A percentile compares a stretch with the other conserved stretches of the same genome.
Conservation (phyloP, 2,888 invertebrate species). For the Kuschelorhynchus macadamiae region DNA sequence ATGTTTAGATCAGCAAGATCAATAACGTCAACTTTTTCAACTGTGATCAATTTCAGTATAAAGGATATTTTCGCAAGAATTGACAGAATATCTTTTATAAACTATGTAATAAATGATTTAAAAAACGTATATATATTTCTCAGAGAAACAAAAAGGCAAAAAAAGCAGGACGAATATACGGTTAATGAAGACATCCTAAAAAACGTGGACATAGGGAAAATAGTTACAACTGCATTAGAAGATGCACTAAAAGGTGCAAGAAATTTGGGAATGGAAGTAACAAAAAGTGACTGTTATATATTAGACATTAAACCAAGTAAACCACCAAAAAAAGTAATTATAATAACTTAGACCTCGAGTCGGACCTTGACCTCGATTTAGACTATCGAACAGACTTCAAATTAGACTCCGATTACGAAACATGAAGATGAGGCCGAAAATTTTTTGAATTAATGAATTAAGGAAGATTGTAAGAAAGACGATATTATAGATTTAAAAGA, state of each 20-base stretch:
- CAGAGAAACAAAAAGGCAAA: constrained; percentile 18
- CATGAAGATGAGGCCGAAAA: neutral
- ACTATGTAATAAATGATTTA: constrained; percentile 19
- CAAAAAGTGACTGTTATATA: neutral
- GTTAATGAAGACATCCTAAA: constrained; percentile 2
- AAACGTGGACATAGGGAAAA: constrained; percentile 5
- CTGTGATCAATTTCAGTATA: constrained; percentile 38
- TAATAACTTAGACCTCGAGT: neutral
- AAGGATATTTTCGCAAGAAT: constrained; percentile 31
- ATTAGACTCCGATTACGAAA: neutral
- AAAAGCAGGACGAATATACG: neutral
- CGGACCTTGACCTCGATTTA: neutral
- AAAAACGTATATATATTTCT: constrained; percentile 27
- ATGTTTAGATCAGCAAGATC: constrained; percentile 36
- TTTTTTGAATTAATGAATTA: neutral
- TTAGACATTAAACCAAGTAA: no score
- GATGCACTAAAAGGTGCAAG: constrained; percentile 7
- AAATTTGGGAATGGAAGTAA: constrained; percentile 6
- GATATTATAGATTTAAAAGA: neutral
- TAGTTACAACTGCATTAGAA: neutral
- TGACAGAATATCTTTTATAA: constrained; percentile 28
- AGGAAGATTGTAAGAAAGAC: neutral
- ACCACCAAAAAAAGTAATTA: neutral
- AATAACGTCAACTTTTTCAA: constrained; percentile 44
- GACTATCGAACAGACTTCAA: constrained; percentile 1